Base-by-base conservation (phyloP, 1,140 invertebrate species). In the Diprion similis region DNA sequence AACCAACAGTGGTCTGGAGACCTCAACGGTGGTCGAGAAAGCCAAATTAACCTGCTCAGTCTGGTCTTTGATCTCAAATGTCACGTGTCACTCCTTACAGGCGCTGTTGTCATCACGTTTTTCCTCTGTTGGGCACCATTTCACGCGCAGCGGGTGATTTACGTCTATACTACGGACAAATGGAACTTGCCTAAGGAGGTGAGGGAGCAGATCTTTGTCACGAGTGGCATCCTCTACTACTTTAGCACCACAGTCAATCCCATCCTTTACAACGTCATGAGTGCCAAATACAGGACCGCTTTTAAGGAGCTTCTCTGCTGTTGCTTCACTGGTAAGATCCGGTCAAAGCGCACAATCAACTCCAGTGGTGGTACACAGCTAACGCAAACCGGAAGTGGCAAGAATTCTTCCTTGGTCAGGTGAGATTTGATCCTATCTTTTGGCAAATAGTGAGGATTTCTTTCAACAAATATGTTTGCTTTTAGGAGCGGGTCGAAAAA, bases 111-210 rank as follows among this genome's bases (percentile, higher is more conserved):
- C 18, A 90, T 97, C 4, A 94, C 94, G 1, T 98, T 98, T 89
- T 97, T 97, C 89, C 88, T 96, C 1, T 97, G 95, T 88, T 98
- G 96, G 95, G 95, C 95, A 0, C 96, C 97, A 46, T 98, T 97
- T 88, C 96, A 98, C 86, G 91, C 94, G 70, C 97, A 98, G 84
- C 86, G 94, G 1, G 85, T 96, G 68, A 90, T 93, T 82, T 92
- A 91, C 78, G 86, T 92, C 65, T 92, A 94, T 83, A 91, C 89
- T 70, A 6, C 24, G 24, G 84, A 85, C 66, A 79, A 90, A 45
- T 85, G 85, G 71, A 79, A 80, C 1, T 81, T 90, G 82, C 92
- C 89, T 82, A 77, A 89, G 73, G 85, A 89, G 66, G 87, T 93
- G 66, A 94, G 95, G 84, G 91, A 92, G 78, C 91, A 92, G 84